A percentile compares a stretch with the other conserved stretches of the same genome.
Conservation (phyloP, 2,888 invertebrate species). For the Drosophila emarginata region DNA sequence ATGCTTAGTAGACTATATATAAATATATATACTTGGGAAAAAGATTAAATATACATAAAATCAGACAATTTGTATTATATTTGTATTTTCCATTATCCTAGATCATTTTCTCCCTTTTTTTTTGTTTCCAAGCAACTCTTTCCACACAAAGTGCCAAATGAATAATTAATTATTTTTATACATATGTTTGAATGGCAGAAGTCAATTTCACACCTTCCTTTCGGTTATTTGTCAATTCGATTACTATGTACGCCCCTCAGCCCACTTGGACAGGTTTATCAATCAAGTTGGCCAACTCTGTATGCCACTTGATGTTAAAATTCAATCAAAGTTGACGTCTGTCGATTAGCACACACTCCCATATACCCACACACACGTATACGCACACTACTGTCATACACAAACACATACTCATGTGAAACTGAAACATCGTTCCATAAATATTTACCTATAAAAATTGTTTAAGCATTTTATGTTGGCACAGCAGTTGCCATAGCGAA, state of each 20-base stretch:
- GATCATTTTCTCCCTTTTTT: background rate
- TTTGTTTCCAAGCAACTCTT: background rate
- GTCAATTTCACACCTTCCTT: slow-evolving; percentile 1
- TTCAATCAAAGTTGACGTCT: slow-evolving; percentile 67
- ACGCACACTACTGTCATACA: background rate
- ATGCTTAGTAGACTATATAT: too few relatives aligned
- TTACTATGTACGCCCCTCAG: background rate
- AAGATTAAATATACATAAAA: background rate
- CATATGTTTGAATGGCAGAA: slow-evolving; percentile 8
- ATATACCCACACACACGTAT: background rate
- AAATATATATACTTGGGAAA: too few relatives aligned
- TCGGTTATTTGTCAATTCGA: slow-evolving; percentile 14
- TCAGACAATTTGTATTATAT: background rate
- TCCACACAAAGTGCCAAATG: background rate
- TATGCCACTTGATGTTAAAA: slow-evolving; percentile 35
- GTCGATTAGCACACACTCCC: slow-evolving; percentile 60
- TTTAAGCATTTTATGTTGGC: slow-evolving; percentile 77
- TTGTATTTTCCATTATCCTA: background rate
- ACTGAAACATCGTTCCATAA: slow-evolving; percentile 15
- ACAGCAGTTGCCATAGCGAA: slow-evolving; percentile 64
- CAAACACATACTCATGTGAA: background rate
- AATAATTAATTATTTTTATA: slow-evolving; percentile 9
- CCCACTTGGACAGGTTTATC: slow-evolving; percentile 20
- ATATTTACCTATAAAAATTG: slow-evolving; percentile 71
- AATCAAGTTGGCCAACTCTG: slow-evolving; percentile 21